Evolutionary conservation across 2,113 vertebrate species (phyloP), one percentile per base, ranked within the genome.

Genomic region (Gasterosteus nipponicus): DNA sequence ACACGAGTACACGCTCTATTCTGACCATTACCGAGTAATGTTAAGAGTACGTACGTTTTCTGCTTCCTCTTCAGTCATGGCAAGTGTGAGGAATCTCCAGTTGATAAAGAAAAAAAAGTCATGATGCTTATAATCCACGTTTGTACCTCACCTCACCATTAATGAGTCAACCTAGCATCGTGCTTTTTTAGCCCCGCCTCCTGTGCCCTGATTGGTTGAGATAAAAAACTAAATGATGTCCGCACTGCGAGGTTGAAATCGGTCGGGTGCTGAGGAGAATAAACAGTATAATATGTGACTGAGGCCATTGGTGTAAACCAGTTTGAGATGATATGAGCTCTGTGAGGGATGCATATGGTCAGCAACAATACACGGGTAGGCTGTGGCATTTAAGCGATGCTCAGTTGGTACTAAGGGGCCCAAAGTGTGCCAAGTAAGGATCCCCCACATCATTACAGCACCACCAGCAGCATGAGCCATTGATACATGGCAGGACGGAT

Each of bases 181-280:
- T 68, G 64, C 0, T 10, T 10, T 0, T 0, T 0, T 10, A 9
- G 72, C 4, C 3, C 74, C 83, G 69, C 85, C 84, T 18, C 0
- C 75, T 57, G 19, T 0, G 7, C 39, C 33, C 9, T 69, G 77
- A 89, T 90, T 91, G 86, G 87, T 31, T 38, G 3, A 65, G 35
- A 1, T 0, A 3, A 16, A 14, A 53, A 39, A 1, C 1, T 11
- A 0, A 3, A 18, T 54, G 74, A 75, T 62, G 70, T 69, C 19
- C 2, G 15, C 22, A 31, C 57, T 2, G 53, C 33, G 78, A 71
- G 85, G n/a, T 14, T 75, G 81, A 83, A 80, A 69, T 62, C 74
- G 68, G 0, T 15, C 12, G 31, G 60, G 10, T 58, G 57, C 54
- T 69, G 73, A 57, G 22, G 62, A 41, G 65, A 67, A 29, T 60